These are phyloP conservation scores for Ariopsis seemanni DNA, from an alignment of 2,113 vertebrate species.

Conservation along the genomic window DNA sequence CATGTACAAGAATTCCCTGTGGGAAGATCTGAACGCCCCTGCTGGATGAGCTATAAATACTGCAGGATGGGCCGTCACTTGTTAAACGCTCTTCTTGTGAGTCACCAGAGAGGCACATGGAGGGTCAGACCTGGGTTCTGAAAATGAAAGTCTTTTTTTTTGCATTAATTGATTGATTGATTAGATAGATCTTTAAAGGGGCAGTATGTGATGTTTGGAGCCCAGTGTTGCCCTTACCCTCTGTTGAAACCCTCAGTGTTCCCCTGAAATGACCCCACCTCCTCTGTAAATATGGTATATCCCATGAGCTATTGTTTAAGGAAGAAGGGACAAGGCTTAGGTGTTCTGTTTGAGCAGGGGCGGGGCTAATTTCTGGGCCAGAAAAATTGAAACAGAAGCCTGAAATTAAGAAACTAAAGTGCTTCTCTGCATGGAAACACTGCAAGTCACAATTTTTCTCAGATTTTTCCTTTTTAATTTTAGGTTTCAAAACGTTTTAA, in stretches of 20 bases:
- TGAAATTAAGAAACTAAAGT: not conserved
- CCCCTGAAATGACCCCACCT: not conserved
- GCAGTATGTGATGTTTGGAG: not conserved
- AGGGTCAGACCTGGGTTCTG: not conserved
- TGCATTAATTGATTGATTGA: not conserved
- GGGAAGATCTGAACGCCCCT: slow-evolving; percentile 63
- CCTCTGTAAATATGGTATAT: not conserved
- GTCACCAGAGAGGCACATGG: slow-evolving; percentile 14
- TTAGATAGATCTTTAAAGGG: too few species aligned
- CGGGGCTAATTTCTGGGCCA: not conserved
- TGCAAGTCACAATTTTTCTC: not conserved
- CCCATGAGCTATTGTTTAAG: not conserved
- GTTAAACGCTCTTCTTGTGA: not conserved
- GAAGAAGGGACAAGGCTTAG: not conserved
- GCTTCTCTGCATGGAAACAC: not conserved
- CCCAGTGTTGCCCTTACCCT: not conserved
- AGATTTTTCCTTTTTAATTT: not conserved
- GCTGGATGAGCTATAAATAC: slow-evolving; percentile 55
- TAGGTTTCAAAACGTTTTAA: not conserved
- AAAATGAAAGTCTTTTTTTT: not conserved
- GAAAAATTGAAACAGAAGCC: not conserved
- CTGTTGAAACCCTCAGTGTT: not conserved
- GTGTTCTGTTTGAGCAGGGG: not conserved
- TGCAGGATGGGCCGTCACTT: slow-evolving; percentile 13
- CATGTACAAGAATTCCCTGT: slow-evolving; percentile 70